phyloP scores from a whole-genome alignment of 2,113 vertebrate genomes.

The Ancistrus triradiatus region DNA sequence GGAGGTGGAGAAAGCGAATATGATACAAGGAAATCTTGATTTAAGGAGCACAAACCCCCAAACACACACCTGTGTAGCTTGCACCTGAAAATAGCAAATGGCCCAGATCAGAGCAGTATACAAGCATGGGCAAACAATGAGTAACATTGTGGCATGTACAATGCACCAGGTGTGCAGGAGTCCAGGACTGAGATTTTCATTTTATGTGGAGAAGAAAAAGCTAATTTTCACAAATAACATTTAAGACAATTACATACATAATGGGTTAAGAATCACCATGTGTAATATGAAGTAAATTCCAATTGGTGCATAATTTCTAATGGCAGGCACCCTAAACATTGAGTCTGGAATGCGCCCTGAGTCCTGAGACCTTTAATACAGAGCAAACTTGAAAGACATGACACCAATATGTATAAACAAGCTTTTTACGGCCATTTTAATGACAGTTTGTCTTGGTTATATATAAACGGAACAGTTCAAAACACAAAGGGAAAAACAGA shows the following conservation, averaged over 20 bases:
- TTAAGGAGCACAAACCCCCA: constrained; percentile 24
- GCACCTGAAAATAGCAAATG: constrained; percentile 40
- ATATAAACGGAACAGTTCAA: not conserved
- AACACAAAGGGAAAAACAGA: not conserved
- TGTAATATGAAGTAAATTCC: not conserved
- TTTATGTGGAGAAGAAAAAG: not conserved
- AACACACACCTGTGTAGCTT: constrained; percentile 40
- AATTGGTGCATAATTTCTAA: constrained; percentile 6
- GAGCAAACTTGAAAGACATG: not conserved
- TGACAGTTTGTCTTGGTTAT: not conserved
- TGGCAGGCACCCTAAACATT: not conserved
- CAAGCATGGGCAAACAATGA: constrained; percentile 61
- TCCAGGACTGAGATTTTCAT: constrained; percentile 12
- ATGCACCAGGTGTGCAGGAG: constrained; percentile 56
- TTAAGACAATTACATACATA: constrained; percentile 22
- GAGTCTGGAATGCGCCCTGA: not conserved
- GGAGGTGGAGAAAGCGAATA: constrained; percentile 44
- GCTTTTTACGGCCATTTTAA: not conserved
- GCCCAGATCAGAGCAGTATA: constrained; percentile 42
- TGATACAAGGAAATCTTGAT: constrained; percentile 40
- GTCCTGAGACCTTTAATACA: not conserved
- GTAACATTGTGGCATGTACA: constrained; percentile 58
- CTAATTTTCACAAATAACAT: constrained; percentile 11
- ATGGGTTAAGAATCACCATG: not conserved
- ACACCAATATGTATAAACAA: not conserved